Evolutionary conservation across 2,113 vertebrate genomes (phyloP).

Genomic region (Heterochromis multidens): DNA sequence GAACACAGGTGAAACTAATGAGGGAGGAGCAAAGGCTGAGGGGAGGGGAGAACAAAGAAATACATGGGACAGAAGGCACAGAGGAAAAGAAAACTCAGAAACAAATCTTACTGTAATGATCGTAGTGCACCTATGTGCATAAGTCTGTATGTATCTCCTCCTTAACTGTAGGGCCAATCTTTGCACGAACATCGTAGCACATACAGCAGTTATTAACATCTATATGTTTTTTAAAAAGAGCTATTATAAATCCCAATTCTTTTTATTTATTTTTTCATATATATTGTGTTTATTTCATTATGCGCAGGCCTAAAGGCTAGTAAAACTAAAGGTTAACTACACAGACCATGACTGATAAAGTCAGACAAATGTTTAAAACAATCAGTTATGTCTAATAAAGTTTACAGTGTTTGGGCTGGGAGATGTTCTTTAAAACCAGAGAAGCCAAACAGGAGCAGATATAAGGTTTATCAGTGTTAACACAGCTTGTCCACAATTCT

Average conservation of each 20-base stretch:
- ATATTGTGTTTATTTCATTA: neutral
- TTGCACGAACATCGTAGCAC: too few relatives aligned
- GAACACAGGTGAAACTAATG: neutral
- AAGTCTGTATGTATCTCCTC: too few relatives aligned
- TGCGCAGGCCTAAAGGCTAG: neutral
- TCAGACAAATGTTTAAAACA: too few relatives aligned
- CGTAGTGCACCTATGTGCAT: too few relatives aligned
- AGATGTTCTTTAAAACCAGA: neutral
- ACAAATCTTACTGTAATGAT: too few relatives aligned
- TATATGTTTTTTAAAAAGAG: neutral
- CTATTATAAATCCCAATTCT: neutral
- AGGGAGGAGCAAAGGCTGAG: neutral
- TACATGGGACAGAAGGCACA: too few relatives aligned
- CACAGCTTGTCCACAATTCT: neutral
- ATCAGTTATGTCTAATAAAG: too few relatives aligned
- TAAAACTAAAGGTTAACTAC: neutral
- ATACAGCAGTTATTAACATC: too few relatives aligned
- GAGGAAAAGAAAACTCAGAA: too few relatives aligned
- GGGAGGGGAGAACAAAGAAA: neutral
- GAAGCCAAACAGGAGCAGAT: too few relatives aligned
- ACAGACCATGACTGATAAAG: neutral
- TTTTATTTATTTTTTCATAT: neutral
- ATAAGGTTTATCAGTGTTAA: neutral
- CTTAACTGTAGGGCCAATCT: too few relatives aligned
- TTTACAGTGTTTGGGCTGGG: too few relatives aligned